Base-by-base conservation (phyloP, 2,113 vertebrate genomes). In the Steatornis caripensis region DNA sequence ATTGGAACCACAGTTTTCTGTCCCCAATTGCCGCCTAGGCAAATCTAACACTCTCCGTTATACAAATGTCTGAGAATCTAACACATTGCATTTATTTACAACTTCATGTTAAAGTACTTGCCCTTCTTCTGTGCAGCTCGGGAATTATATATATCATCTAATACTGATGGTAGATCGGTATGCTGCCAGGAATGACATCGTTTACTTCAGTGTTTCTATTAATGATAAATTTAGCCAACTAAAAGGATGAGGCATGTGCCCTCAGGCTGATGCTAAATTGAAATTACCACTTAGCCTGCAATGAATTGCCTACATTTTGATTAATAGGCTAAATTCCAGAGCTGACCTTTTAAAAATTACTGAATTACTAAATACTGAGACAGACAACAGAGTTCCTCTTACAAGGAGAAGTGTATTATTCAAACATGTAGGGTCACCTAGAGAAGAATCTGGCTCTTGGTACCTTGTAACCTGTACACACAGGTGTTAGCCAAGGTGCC, bases 251-350 rank as follows among this genome's bases (percentile, higher is more conserved):
- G 79, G 77, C 91, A 86, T 95, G 68, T 93, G 91, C 88, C 90
- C 87, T 90, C 86, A 91, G 91, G 92, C 94, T 97, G 92, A 90
- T 54, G 87, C 90, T 97, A 96, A 97, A 95, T 96, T 96, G 97
- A 97, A 97, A 97, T 96, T 95, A 88, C 86, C 95, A 97, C 90
- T 97, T 97, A 97, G 90, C 64, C 86, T 36, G 49, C 88, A 10
- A 96, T 87, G 88, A 86, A 88, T 95, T 95, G 90, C 78, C 84
- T 51, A 58, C 9, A 26, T 90, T 93, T 96, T 97, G 89, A 96
- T 97, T 94, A 97, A 97, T 91, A 95, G 90, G 84, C 81, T 96
- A 91, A 91, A 97, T 91, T 97, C 74, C 89, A 88, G 71, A 91
- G 68, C 90, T 96, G 97, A 95, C 95, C 95, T 97, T 97, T 96